Base-by-base conservation (phyloP, 2,888 invertebrate genomes). In the Stenichneumon culpator region DNA sequence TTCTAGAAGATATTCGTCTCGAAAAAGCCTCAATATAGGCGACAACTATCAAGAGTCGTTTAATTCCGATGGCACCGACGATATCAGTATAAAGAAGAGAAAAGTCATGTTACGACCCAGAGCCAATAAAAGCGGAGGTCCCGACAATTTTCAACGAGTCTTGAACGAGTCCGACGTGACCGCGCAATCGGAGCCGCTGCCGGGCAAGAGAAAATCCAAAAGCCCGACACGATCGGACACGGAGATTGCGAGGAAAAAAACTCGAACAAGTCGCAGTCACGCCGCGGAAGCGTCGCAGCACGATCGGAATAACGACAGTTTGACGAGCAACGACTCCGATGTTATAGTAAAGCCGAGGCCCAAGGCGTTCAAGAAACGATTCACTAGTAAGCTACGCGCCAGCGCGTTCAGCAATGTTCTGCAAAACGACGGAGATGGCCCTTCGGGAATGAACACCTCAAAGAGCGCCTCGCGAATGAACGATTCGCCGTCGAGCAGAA, bases 271-370 rank as follows among this genome's bases (percentile, higher is more conserved):
- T 28, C 69, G 28, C 0, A 72, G 36, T 22, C 16, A 25, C 50
- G 39, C 7, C 14, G 44, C 22, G 32, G 57, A 19, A 1, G 25
- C 19, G 2, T 54, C 68, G 22, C 14, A n/a, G 11, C 52, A 70
- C 2, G 79, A 47, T 36, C 39, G 14, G 14, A 28, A 74, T 4
- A 25, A 47, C 3, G 16, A 39, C 1, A 77, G 22, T 19, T 11
- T 16, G 0, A 79, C 80, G 39, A 86, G 83, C 60, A 77, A 36
- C 68, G 81, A 84, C n/a, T 60, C 77, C 7, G 79, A 83, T 2
- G 39, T 79, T 19, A 14, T 74, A 9, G 47, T 52, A 0, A 79
- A 74, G 44, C 6, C 47, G 0, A 68, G 73, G 9, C 73, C 86
- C 0, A 78, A 54, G 16, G 3, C 67, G 0, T 80, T 86, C 44